A percentile compares a stretch with the other conserved stretches of the same genome.
phyloP scores from a whole-genome alignment of 2,888 invertebrate species.

The Xylota segnis region DNA sequence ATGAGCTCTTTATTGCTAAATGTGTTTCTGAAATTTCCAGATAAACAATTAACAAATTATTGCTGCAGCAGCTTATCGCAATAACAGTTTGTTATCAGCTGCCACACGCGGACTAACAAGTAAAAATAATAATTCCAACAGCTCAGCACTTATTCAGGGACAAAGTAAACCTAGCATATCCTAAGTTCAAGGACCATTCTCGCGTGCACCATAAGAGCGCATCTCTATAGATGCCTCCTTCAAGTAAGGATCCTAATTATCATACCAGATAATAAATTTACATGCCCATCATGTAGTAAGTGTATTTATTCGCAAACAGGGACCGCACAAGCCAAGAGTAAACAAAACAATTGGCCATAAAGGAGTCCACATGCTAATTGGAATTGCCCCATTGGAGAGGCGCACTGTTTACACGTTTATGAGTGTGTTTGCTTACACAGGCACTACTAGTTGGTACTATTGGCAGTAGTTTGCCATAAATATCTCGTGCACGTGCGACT shows the following conservation, averaged over 20 bases:
- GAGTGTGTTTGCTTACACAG: constrained; percentile 49
- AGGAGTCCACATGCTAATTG: constrained; percentile 59
- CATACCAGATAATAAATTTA: constrained; percentile 49
- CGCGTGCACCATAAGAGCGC: not conserved
- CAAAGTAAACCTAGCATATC: not conserved
- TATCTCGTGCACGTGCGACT: constrained; percentile 28
- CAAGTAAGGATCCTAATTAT: constrained; percentile 44
- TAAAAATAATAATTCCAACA: not conserved
- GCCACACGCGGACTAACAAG: not conserved
- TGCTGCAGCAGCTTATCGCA: not conserved
- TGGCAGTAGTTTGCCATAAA: not conserved
- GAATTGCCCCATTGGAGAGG: constrained; percentile 50
- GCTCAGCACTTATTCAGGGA: too few relatives aligned
- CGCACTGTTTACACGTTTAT: constrained; percentile 51
- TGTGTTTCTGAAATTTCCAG: not conserved
- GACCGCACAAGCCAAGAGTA: constrained; percentile 27
- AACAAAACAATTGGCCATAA: constrained; percentile 69
- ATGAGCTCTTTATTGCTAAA: not conserved
- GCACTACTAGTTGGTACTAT: not conserved
- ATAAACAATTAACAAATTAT: not conserved
- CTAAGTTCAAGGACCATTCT: not conserved
- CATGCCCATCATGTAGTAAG: constrained; percentile 11
- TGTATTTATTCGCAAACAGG: constrained; percentile 47
- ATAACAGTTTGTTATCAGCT: not conserved
- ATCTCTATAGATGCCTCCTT: constrained; percentile 7